These are phyloP conservation scores for Cyanoramphus novaezelandiae DNA, from an alignment of 2,113 vertebrate genomes.

Conservation along the genomic window DNA sequence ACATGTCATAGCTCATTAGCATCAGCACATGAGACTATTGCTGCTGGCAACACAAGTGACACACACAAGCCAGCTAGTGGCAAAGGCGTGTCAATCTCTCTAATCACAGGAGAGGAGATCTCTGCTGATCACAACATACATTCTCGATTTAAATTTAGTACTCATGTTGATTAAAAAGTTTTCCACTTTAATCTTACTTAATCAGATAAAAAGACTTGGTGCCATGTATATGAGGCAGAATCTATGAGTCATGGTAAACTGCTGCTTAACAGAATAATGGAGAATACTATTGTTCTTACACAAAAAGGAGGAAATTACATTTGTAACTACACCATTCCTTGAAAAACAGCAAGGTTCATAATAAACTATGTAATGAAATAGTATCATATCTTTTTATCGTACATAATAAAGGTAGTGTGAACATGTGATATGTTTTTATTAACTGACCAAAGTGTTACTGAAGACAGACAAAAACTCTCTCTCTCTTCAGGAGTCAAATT, in stretches of 20 bases:
- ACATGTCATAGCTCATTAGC: conserved; percentile 63
- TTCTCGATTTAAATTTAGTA: conserved; percentile 57
- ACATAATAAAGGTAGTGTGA: not conserved
- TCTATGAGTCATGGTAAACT: not conserved
- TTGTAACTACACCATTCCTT: not conserved
- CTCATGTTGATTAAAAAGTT: conserved; percentile 26
- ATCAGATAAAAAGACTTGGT: conserved; percentile 19
- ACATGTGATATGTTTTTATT: not conserved
- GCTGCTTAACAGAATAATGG: not conserved
- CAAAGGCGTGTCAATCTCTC: conserved; percentile 59
- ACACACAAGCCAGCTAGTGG: conserved; percentile 51
- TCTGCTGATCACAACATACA: conserved; percentile 15
- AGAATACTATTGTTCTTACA: not conserved
- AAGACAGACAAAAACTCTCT: not conserved
- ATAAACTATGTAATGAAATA: not conserved
- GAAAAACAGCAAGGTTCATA: not conserved
- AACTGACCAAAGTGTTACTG: not conserved
- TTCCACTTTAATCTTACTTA: conserved; percentile 20
- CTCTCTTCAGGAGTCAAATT: not conserved
- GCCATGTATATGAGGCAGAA: not conserved
- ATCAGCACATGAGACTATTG: conserved; percentile 40
- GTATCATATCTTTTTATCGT: not conserved
- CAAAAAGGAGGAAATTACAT: not conserved
- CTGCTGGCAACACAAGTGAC: conserved; percentile 52
- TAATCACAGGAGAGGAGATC: not conserved